A percentile compares a stretch with the other conserved stretches of the same genome.
Evolutionary conservation across 2,888 invertebrate species (phyloP).

Genomic region (Trachelus iudaicus): DNA sequence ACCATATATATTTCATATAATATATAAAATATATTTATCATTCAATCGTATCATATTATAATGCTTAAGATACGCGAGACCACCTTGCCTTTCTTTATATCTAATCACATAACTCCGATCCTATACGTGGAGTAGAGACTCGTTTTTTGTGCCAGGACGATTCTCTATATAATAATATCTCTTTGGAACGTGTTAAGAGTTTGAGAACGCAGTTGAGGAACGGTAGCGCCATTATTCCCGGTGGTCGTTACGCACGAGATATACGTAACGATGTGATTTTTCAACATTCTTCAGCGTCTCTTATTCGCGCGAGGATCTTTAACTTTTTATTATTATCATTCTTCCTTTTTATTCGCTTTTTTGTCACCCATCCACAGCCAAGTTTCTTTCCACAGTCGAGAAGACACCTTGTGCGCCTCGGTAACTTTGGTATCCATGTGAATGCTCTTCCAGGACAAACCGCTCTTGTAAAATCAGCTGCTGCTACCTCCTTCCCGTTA

Average conservation of each 20-base stretch:
- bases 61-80: not conserved
- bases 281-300: not conserved
- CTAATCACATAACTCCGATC: not conserved
- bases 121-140: not conserved
- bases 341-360: not conserved
- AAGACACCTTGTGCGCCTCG: not conserved
- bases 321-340: not conserved
- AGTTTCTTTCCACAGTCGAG: not conserved
- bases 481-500: conserved; percentile 3
- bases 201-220: not conserved
- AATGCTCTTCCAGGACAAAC: not conserved
- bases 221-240: not conserved
- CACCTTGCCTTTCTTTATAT: not conserved
- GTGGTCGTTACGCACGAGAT: not conserved
- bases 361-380: not conserved
- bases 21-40: not conserved
- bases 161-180: not conserved
- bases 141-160: not conserved
- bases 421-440: not conserved
- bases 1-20: not conserved
- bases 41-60: not conserved
- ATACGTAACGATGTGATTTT: not conserved
- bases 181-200: not conserved
- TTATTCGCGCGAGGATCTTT: not conserved
- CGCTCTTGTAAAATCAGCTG: conserved; percentile 4